Conservation (phyloP, 2,888 invertebrate species). For the Nomada flava region DNA sequence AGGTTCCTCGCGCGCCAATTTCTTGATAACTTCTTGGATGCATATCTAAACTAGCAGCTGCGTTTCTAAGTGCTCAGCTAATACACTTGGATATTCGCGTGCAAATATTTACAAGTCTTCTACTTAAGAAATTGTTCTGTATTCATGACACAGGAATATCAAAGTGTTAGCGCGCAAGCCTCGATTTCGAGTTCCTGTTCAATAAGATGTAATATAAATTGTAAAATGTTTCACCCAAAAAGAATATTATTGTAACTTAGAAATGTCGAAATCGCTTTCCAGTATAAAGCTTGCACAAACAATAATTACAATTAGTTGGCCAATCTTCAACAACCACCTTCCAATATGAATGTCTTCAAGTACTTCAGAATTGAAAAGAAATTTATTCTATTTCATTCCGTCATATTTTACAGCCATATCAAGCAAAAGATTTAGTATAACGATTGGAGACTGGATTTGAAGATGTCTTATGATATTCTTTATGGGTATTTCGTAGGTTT, state of each 20-base stretch:
- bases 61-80: slow-evolving; percentile 28
- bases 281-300: not conserved
- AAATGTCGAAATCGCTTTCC: not conserved
- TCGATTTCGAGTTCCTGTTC: not conserved
- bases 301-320: slow-evolving; percentile 3
- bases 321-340: slow-evolving; percentile 21
- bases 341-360: slow-evolving; percentile 8
- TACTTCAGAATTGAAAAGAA: not conserved
- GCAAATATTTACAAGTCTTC: not conserved
- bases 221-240: not conserved
- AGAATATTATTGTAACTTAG: not conserved
- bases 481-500: slow-evolving; percentile 64
- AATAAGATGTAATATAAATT: not conserved
- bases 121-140: not conserved
- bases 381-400: not conserved
- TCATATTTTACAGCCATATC: not conserved
- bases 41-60: slow-evolving; percentile 27
- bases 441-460: slow-evolving; percentile 47
- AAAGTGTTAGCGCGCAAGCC: slow-evolving; percentile 2
- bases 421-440: not conserved
- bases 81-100: slow-evolving; percentile 11
- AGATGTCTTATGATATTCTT: slow-evolving; percentile 30
- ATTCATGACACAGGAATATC: not conserved
- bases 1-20: not conserved
- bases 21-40: not conserved